Conservation (phyloP, 2,888 invertebrate species). For the Hesperia comma region DNA sequence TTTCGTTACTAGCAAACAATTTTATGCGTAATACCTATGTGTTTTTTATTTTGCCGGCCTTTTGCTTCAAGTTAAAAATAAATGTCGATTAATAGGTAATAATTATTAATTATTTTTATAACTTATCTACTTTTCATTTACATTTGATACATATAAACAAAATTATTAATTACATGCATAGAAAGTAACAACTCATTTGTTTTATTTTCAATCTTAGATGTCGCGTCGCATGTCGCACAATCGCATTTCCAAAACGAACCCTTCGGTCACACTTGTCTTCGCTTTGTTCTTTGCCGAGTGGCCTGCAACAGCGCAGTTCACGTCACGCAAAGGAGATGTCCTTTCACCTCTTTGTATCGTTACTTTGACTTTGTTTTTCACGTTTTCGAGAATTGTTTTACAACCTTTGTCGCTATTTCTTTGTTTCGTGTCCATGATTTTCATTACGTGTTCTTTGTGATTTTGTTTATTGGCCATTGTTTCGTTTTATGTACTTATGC, state of each 20-base stretch:
- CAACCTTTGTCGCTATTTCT: conserved; percentile 14
- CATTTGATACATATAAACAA: no score
- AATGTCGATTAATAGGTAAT: no score
- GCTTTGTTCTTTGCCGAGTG: conserved; percentile 16
- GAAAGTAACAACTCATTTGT: no score
- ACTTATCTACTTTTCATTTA: no score
- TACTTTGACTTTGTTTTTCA: conserved; percentile 33
- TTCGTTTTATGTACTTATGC: no score
- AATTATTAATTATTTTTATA: no score
- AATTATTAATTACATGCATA: no score
- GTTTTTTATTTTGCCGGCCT: no score
- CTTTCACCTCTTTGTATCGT: conserved; percentile 26
- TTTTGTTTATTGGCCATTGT: not conserved
- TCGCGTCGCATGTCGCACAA: not conserved
- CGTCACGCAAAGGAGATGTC: conserved; percentile 31
- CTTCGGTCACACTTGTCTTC: conserved; percentile 2
- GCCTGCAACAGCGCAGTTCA: conserved; percentile 27
- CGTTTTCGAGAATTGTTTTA: conserved; percentile 21
- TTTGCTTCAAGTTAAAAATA: no score
- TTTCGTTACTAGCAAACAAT: no score
- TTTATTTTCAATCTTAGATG: no score
- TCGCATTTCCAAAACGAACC: not conserved
- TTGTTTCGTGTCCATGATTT: not conserved
- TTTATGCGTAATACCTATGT: no score
- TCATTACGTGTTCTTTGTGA: not conserved